These are phyloP conservation scores for Chloroclysta siterata DNA, from an alignment of 2,888 invertebrate species.

Conservation along the genomic window DNA sequence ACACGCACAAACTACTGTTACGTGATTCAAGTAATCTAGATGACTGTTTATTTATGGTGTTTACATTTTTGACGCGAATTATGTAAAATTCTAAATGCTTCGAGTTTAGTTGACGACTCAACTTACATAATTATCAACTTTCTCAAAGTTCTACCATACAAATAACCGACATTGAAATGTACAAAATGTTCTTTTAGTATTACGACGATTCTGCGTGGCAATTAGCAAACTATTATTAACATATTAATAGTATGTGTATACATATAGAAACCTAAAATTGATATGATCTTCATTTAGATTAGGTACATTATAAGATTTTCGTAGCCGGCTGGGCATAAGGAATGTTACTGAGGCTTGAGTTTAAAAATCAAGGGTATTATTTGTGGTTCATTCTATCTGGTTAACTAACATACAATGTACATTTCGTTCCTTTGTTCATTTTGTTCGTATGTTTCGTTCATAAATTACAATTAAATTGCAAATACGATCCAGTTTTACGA, in stretches of 20 bases:
- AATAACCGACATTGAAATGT: too few species aligned
- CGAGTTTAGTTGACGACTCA: neutral
- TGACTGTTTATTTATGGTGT: slow-evolving; percentile 5
- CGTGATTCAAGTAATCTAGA: slow-evolving; percentile 23
- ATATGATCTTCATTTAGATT: too few species aligned
- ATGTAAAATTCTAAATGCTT: neutral
- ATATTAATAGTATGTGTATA: too few species aligned
- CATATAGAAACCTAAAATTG: too few species aligned
- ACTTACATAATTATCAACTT: neutral
- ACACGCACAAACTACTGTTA: slow-evolving; percentile 16
- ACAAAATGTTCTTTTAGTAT: too few species aligned
- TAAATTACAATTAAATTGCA: neutral
- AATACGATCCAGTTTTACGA: neutral
- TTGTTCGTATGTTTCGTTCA: neutral
- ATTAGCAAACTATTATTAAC: too few species aligned
- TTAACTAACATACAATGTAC: neutral
- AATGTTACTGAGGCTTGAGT: too few species aligned
- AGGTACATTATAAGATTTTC: too few species aligned
- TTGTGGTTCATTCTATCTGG: neutral
- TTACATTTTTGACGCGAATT: slow-evolving; percentile 9
- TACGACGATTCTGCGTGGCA: too few species aligned
- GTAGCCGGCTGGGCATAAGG: too few species aligned
- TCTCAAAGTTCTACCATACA: too few species aligned
- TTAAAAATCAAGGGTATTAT: too few species aligned
- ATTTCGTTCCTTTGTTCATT: neutral